These are phyloP conservation scores for Channallabes apus DNA, from an alignment of 2,797 vertebrate genomes.

Conservation along the genomic window DNA sequence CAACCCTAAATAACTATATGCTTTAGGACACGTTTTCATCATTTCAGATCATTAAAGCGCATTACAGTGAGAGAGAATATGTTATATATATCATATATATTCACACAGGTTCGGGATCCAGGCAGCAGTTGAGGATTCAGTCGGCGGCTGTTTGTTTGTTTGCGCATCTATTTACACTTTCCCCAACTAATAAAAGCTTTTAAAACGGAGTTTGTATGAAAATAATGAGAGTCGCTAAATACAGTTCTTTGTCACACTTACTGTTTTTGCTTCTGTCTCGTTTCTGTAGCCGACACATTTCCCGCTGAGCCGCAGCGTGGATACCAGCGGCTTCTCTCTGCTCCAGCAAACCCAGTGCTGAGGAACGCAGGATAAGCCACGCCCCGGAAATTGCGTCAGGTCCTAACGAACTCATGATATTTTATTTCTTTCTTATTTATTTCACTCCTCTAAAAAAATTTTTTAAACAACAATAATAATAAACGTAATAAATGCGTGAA, in stretches of 20 bases:
- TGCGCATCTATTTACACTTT: not conserved
- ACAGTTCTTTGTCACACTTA: slow-evolving; percentile 49
- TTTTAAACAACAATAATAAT: too few relatives aligned
- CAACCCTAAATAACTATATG: not conserved
- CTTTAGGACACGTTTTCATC: not conserved
- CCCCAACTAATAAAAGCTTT: not conserved
- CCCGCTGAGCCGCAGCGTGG: slow-evolving; percentile 24
- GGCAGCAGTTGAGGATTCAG: not conserved
- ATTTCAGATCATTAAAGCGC: not conserved
- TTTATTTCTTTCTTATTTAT: too few relatives aligned
- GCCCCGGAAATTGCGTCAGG: slow-evolving; percentile 59
- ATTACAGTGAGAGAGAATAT: not conserved
- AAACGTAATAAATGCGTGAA: too few relatives aligned
- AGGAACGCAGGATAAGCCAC: slow-evolving; percentile 51
- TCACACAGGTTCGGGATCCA: not conserved
- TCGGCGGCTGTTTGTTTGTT: not conserved
- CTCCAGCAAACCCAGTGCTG: slow-evolving; percentile 44
- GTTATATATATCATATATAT: too few relatives aligned
- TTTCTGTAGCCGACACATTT: slow-evolving; percentile 67
- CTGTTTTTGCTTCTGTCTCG: slow-evolving; percentile 58
- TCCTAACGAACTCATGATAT: too few relatives aligned
- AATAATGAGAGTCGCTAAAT: not conserved
- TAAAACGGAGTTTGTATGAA: not conserved
- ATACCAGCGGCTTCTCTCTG: slow-evolving; percentile 6
- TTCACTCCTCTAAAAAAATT: too few relatives aligned